A percentile compares a stretch with the other conserved stretches of the same genome.
Conservation (phyloP, 1,140 invertebrate species). For the Lordiphosa clarofinis region DNA sequence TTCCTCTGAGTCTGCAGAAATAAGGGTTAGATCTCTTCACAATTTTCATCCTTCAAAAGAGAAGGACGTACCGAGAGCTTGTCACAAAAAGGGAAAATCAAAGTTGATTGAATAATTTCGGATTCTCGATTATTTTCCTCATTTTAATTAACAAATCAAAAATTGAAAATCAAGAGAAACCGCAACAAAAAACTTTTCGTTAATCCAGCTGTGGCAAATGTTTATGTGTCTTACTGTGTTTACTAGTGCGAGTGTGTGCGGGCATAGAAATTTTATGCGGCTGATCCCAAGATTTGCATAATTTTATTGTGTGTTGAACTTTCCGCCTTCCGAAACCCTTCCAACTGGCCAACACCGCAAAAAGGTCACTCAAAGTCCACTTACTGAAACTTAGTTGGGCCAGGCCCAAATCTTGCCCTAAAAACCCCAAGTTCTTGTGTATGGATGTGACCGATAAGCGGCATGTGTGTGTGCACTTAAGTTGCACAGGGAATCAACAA, state of each 20-base stretch:
- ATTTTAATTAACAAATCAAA: constrained; percentile 51
- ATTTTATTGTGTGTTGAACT: constrained; percentile 74
- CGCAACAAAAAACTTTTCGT: constrained; percentile 26
- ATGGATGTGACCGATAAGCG: constrained; percentile 70
- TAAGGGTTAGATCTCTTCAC: too few species aligned
- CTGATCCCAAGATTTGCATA: constrained; percentile 68
- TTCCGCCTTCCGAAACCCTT: constrained; percentile 25
- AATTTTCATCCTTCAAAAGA: too few species aligned
- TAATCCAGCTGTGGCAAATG: constrained; percentile 18
- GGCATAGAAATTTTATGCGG: constrained; percentile 31
- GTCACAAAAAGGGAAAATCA: too few species aligned
- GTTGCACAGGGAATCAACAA: constrained; percentile 43
- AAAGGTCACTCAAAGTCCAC: constrained; percentile 76
- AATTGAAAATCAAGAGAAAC: constrained; percentile 29
- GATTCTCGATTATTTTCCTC: constrained; percentile 3
- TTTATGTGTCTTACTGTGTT: constrained; percentile 8
- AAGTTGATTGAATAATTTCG: too few species aligned
- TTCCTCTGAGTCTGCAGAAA: too few species aligned
- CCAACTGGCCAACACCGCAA: constrained; percentile 39
- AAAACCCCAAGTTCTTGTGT: constrained; percentile 56
- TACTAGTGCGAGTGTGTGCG: constrained; percentile 1
- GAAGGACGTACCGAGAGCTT: too few species aligned
- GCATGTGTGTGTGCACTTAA: constrained; percentile 47
- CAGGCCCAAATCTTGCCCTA: constrained; percentile 62
- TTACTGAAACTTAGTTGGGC: constrained; percentile 59